A percentile compares a stretch with the other conserved stretches of the same genome.
phyloP scores from a whole-genome alignment of 2,113 vertebrate species.

The Phrynosoma platyrhinos region DNA sequence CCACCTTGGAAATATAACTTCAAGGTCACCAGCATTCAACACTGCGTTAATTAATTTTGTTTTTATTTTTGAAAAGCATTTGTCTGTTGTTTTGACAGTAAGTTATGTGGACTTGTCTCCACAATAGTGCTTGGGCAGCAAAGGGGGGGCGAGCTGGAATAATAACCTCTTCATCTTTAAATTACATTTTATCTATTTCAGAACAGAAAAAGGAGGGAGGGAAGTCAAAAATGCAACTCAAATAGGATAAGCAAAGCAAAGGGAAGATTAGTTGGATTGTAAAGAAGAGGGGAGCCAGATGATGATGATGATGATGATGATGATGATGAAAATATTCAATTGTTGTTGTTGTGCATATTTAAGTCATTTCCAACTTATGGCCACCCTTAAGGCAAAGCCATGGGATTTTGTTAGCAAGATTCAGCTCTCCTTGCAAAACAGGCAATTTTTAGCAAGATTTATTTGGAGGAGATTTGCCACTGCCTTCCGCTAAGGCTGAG shows the following conservation, averaged over 20 bases:
- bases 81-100: slow-evolving; percentile 32
- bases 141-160: not conserved
- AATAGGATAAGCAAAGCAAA: too few relatives aligned
- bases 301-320: not conserved
- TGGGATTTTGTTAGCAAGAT: too few relatives aligned
- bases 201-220: fast-evolving
- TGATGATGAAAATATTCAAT: too few relatives aligned
- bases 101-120: slow-evolving; percentile 3
- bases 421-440: too few relatives aligned
- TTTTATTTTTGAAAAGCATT: slow-evolving; percentile 3
- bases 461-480: too few relatives aligned
- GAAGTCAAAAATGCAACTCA: too few relatives aligned
- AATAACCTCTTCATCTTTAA: not conserved
- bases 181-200: fast-evolving
- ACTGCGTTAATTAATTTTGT: not conserved
- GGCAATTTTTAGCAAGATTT: too few relatives aligned
- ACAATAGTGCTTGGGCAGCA: not conserved
- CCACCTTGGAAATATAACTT: not conserved
- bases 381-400: too few relatives aligned
- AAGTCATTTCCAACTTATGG: too few relatives aligned
- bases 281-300: not conserved
- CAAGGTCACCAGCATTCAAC: too few relatives aligned
- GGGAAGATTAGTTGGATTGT: not conserved
- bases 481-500: too few relatives aligned
- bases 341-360: too few relatives aligned